phyloP scores from a whole-genome alignment of 2,797 vertebrate species.

The Brotula barbata region DNA sequence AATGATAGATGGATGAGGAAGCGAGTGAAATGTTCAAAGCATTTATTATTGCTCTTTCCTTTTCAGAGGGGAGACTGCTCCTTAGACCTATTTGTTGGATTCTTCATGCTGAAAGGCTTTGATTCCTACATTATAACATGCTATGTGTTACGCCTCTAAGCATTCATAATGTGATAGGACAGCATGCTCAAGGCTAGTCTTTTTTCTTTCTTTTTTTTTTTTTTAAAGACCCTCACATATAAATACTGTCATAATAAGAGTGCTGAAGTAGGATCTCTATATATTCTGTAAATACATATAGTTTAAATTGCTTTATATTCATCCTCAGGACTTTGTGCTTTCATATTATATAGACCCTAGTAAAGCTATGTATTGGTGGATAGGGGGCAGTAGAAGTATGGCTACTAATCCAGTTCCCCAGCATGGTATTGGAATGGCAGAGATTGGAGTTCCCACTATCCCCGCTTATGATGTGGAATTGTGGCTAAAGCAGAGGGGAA shows the following conservation, averaged over 20 bases:
- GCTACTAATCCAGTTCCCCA: constrained; percentile 21
- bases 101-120: constrained; percentile 3
- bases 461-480: constrained; percentile 27
- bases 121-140: not conserved
- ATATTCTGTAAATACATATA: too few species aligned
- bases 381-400: constrained; percentile 68
- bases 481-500: constrained; percentile 27
- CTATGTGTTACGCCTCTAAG: constrained; percentile 1
- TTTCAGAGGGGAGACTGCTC: not conserved
- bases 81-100: not conserved
- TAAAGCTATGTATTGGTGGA: constrained; percentile 21
- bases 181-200: constrained; percentile 25
- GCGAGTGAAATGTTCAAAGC: constrained; percentile 29
- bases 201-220: too few species aligned
- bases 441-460: constrained; percentile 11
- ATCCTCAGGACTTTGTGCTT: not conserved
- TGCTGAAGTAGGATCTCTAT: constrained; percentile 14
- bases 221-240: constrained; percentile 7
- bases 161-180: constrained; percentile 25
- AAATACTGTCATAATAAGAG: constrained; percentile 34
- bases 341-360: not conserved
- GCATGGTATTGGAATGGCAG: constrained; percentile 26
- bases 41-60: constrained; percentile 25
- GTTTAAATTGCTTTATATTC: not conserved
- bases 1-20: constrained; percentile 23